phyloP scores from a whole-genome alignment of 2,888 invertebrate species.

The Drosophila nigritarsus region DNA sequence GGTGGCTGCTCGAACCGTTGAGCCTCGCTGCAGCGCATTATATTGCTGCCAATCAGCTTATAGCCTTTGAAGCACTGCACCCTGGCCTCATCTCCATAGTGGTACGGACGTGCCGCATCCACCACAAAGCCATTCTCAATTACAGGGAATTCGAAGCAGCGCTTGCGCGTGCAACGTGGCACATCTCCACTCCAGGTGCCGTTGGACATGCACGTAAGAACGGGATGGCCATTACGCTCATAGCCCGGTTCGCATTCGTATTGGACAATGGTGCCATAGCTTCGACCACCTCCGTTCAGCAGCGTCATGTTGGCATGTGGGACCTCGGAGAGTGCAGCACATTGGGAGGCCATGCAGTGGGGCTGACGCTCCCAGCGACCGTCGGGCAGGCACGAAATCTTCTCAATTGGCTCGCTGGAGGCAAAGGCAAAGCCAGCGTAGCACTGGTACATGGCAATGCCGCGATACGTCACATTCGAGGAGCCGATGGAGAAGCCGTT shows the following conservation, averaged over 20 bases:
- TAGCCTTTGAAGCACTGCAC: constrained; percentile 96
- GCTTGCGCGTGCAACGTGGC: constrained; percentile 91
- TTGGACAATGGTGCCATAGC: constrained; percentile 96
- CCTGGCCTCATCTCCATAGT: constrained; percentile 95
- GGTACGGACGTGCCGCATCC: constrained; percentile 91
- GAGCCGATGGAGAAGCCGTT: constrained; percentile 98
- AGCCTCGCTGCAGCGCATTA: constrained; percentile 93
- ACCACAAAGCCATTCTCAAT: constrained; percentile 95
- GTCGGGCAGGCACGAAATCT: constrained; percentile 94
- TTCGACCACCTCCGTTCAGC: constrained; percentile 95
- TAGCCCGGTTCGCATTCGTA: constrained; percentile 97
- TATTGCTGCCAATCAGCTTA: constrained; percentile 92
- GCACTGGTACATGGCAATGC: constrained; percentile 97
- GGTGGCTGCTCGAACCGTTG: constrained; percentile 94
- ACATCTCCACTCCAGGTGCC: constrained; percentile 97
- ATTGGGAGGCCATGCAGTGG: constrained; percentile 96
- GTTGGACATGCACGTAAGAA: constrained; percentile 96
- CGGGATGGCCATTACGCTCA: constrained; percentile 94
- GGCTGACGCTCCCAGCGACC: constrained; percentile 97
- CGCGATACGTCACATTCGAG: constrained; percentile 96
- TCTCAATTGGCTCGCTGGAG: constrained; percentile 93
- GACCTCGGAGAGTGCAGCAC: constrained; percentile 93
- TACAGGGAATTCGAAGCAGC: constrained; percentile 88
- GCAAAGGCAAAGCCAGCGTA: constrained; percentile 98
- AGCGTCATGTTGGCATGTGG: constrained; percentile 94